Evolutionary conservation across 1,140 invertebrate genomes (phyloP).

Genomic region (Drosophila jambulina): DNA sequence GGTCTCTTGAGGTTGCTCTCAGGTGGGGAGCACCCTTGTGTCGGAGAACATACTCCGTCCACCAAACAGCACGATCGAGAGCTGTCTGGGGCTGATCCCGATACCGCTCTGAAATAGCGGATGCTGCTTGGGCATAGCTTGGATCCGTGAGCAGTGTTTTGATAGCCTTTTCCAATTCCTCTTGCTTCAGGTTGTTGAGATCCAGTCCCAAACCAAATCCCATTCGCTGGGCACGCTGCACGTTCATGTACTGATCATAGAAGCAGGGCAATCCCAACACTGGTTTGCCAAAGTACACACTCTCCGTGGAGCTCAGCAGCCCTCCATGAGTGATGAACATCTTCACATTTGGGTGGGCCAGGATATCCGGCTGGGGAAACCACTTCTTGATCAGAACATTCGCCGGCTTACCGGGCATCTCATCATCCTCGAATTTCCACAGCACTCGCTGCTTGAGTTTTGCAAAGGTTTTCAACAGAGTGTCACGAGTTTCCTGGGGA

Average conservation of each 20-base stretch:
- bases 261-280: constrained; percentile 90
- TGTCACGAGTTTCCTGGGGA: constrained; percentile 85
- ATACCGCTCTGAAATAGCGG: constrained; percentile 86
- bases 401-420: constrained; percentile 85
- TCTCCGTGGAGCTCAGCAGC: constrained; percentile 89
- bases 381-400: constrained; percentile 89
- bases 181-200: constrained; percentile 75
- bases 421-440: constrained; percentile 89
- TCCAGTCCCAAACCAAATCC: constrained; percentile 85
- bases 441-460: constrained; percentile 87
- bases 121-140: constrained; percentile 83
- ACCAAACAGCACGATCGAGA: constrained; percentile 88
- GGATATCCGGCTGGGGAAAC: constrained; percentile 90
- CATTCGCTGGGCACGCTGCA: constrained; percentile 84
- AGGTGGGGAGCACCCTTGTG: constrained; percentile 84
- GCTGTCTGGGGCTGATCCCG: constrained; percentile 87
- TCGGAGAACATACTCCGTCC: constrained; percentile 89
- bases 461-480: constrained; percentile 86
- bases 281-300: constrained; percentile 90
- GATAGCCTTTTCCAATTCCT: constrained; percentile 69
- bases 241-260: constrained; percentile 88
- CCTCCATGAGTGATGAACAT: constrained; percentile 91
- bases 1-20: constrained; percentile 51
- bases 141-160: constrained; percentile 77
- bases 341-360: constrained; percentile 89